Evolutionary conservation across 2,797 vertebrate species (phyloP), one percentile per base, ranked within the genome.

Genomic region (Onychomys arenicola): DNA sequence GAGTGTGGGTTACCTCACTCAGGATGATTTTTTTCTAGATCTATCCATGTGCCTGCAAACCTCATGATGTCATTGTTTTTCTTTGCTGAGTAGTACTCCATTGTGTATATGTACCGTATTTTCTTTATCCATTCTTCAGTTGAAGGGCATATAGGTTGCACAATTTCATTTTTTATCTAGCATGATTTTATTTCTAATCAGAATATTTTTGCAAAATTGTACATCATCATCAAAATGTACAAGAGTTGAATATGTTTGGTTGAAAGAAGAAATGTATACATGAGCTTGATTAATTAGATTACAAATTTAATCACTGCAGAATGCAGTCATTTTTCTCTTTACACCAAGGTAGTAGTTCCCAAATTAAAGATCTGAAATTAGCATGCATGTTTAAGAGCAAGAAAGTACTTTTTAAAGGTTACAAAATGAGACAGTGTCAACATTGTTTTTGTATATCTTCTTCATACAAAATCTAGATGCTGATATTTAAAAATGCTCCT

Each of bases 401-500:
- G 57, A 84, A n/a, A 37, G 43, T 76, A 63, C 63, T 95, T 96
- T 40, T 85, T 63, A 71, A 91, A 78, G 34, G 5, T 85, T 92
- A 93, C 23, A 6, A 65, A 91, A 91, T 43, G 65, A 96, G 32
- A 80, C 49, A 57, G 6, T 91, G n/a, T 95, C 16, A 77, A 49
- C 29, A 90, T 71, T 13, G 25, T 71, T 67, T 90, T 95, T 90
- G 23, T 63, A 32, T 63, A 40, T 81, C 52, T 89, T 73, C n/a
- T 95, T 94, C 40, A 86, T n/a, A 86, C 63, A 89, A 91, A 96
- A 37, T 83, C 71, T 40, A 94, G 57, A 96, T 86, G 71, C 10
- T 85, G 10, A 90, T 94, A 94, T 89, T 95, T 94, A 61, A 95
- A 97, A 95, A 67, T 46, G 11, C 29, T 25, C 59, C 67, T n/a